Conservation (phyloP, 2,113 vertebrate species). For the Acrocephalus kingi region DNA sequence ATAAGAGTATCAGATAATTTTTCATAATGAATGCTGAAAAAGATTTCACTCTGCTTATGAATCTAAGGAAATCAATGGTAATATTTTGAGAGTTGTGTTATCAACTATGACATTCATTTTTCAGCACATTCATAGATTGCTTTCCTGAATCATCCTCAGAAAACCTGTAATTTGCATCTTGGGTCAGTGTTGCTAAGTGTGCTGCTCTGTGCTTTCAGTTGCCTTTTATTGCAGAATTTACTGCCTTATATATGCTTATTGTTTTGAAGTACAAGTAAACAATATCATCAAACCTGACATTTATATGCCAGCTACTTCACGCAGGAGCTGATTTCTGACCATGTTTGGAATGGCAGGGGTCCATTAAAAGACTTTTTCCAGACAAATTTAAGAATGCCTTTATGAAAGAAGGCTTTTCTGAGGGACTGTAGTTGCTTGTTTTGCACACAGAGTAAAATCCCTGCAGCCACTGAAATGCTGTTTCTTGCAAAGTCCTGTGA, state of each 20-base stretch:
- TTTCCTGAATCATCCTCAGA: constrained; percentile 38
- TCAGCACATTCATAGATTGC: constrained; percentile 31
- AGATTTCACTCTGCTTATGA: constrained; percentile 24
- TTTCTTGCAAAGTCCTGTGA: background rate
- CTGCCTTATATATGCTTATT: background rate
- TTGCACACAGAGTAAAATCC: background rate
- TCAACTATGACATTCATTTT: constrained; percentile 35
- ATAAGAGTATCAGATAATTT: background rate
- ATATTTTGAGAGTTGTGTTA: constrained; percentile 47
- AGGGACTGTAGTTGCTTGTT: background rate
- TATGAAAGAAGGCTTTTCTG: background rate
- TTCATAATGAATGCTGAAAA: constrained; percentile 19
- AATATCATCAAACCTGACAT: constrained; percentile 38
- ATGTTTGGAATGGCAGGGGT: background rate
- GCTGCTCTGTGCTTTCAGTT: background rate
- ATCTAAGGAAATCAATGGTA: constrained; percentile 41
- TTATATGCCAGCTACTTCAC: background rate
- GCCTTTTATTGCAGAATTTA: constrained; percentile 36
- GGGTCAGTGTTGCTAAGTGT: background rate
- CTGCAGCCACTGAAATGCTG: background rate
- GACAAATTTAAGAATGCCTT: background rate
- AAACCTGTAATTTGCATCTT: constrained; percentile 57
- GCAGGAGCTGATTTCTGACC: constrained; percentile 1
- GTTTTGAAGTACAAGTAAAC: constrained; percentile 40
- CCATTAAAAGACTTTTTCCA: background rate